A percentile compares a stretch with the other conserved stretches of the same genome.
Evolutionary conservation across 2,797 vertebrate species (phyloP).

Genomic region (Ammospiza maritima): DNA sequence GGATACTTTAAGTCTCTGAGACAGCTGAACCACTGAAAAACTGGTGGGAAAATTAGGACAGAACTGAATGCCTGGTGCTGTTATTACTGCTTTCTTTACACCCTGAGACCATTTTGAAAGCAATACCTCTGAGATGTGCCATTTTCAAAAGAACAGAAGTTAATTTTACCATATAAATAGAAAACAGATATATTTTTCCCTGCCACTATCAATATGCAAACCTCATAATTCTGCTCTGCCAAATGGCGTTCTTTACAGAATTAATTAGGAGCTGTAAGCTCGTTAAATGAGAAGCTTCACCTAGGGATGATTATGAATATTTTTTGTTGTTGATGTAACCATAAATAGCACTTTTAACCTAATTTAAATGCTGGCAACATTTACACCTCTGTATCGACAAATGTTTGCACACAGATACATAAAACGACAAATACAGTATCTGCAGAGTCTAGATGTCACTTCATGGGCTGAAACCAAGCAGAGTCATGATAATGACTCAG

Average conservation of each 20-base stretch:
- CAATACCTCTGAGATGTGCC: slow-evolving; percentile 76
- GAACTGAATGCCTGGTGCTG: slow-evolving; percentile 75
- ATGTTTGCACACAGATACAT: slow-evolving; percentile 45
- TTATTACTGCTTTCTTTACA: slow-evolving; percentile 79
- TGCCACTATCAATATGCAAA: slow-evolving; percentile 73
- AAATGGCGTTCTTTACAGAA: slow-evolving; percentile 71
- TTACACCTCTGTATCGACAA: slow-evolving; percentile 47
- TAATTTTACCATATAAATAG: slow-evolving; percentile 67
- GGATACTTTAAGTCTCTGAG: slow-evolving; percentile 79
- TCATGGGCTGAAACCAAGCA: slow-evolving; percentile 21
- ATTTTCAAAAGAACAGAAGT: slow-evolving; percentile 73
- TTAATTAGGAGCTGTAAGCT: slow-evolving; percentile 77
- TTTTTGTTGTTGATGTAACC: slow-evolving; percentile 53
- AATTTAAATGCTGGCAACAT: slow-evolving; percentile 66
- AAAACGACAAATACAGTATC: slow-evolving; percentile 12
- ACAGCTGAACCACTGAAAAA: slow-evolving; percentile 80
- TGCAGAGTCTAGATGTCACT: background rate
- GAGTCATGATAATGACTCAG: slow-evolving; percentile 18
- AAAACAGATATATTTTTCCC: slow-evolving; percentile 71
- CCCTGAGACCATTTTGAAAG: slow-evolving; percentile 77
- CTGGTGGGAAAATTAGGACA: slow-evolving; percentile 83
- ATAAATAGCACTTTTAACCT: slow-evolving; percentile 61
- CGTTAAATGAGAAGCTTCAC: slow-evolving; percentile 70
- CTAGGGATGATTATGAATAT: slow-evolving; percentile 64
- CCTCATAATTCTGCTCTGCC: slow-evolving; percentile 73